Evolutionary conservation across 1,140 invertebrate genomes (phyloP), one percentile per base, ranked within the genome.

Genomic region (Bombus balteatus): DNA sequence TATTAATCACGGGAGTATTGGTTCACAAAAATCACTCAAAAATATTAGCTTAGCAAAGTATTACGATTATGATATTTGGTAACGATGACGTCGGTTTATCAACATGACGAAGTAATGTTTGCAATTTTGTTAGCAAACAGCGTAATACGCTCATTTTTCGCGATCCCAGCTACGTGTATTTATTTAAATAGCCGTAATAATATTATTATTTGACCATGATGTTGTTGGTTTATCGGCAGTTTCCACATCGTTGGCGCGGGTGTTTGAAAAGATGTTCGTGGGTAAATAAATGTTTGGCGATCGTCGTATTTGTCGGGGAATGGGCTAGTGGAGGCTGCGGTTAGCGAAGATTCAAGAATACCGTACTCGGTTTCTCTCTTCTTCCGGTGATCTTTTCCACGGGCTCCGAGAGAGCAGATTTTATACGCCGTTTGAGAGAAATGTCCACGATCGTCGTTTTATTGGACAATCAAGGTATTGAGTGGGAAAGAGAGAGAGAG

Each of bases 401-500:
- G 25, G 5, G 73, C 12, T n/a, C 12, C 62, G 81, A 77, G 81
- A 70, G 68, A 68, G 73, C 62, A 53, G 81, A 83, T 68, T 83
- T 83, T 77, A 77, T 68, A 34, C 73, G 81, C 18, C 81, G 81
- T 83, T 83, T 53, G n/a, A 83, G 73, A 83, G 81, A 83, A 83
- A 77, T 83, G 73, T 83, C 73, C 81, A 66, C 59, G 43, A 83
- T 77, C 81, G 73, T 83, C 81, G 73, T 77, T 83, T 83, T 83
- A 83, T 83, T 83, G 81, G 81, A 83, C 73, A 83, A 83, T 83
- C 73, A 68, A 77, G 81, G 57, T 83, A 83, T 83, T 34, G 81
- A 77, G 73, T 37, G 43, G 34, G 77, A 47, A 34, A 47, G 43
- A 79, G 77, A 43, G 15, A 12, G 39, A 28, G n/a, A 25, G 57